Conservation (phyloP, 92 coral and sea anemone species). For the Umimayanthus kanabou region DNA sequence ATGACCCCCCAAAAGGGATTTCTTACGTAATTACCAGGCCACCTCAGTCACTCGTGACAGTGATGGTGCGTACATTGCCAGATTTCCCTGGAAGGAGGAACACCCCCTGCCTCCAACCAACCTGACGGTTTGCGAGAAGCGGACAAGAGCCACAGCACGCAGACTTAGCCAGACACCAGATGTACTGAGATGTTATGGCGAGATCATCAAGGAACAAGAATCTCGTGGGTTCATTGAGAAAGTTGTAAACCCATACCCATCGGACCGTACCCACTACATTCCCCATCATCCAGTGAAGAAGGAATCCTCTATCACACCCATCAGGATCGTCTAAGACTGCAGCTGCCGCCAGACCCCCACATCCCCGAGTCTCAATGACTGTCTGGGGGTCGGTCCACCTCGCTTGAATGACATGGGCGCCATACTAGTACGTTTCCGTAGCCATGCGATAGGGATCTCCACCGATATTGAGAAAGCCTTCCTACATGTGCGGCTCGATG, state of each 20-base stretch:
- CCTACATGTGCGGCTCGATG: constrained; percentile 15
- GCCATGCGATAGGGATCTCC: constrained; percentile 48
- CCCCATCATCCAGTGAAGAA: constrained; percentile 64
- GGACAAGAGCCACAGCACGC: constrained; percentile 50
- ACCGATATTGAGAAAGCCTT: constrained; percentile 62
- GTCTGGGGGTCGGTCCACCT: constrained; percentile 57
- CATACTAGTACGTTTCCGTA: constrained; percentile 54
- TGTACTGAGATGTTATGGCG: constrained; percentile 30
- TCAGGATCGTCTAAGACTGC: constrained; percentile 60
- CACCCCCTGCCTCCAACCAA: constrained; percentile 40
- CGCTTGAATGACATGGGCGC: constrained; percentile 46
- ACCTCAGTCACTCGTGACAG: constrained; percentile 45
- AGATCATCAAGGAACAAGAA: constrained; percentile 56
- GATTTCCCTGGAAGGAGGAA: constrained; percentile 64
- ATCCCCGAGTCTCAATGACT: constrained; percentile 59
- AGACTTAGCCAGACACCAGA: constrained; percentile 49
- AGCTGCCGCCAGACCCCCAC: constrained; percentile 46
- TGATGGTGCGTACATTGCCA: constrained; percentile 57
- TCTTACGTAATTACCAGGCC: constrained; percentile 41
- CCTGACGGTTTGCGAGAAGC: constrained; percentile 23
- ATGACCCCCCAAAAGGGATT: constrained; percentile 23
- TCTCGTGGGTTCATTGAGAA: constrained; percentile 59
- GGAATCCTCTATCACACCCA: constrained; percentile 58
- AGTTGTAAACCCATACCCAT: constrained; percentile 30
- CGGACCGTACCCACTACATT: constrained; percentile 51